These are phyloP conservation scores for Oceanodroma tethys DNA, from an alignment of 2,113 vertebrate genomes.

Conservation along the genomic window DNA sequence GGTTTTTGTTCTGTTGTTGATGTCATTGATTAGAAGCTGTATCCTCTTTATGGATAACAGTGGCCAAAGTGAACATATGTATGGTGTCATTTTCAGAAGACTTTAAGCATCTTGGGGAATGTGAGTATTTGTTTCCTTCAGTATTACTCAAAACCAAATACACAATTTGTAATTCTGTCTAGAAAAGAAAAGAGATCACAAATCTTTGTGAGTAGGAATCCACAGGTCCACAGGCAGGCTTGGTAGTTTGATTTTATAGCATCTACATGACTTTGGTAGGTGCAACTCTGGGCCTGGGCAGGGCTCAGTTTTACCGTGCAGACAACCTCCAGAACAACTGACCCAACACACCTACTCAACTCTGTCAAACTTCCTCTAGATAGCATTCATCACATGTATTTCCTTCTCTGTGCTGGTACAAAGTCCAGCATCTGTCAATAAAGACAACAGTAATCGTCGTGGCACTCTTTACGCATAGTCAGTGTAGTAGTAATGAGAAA, in stretches of 20 bases:
- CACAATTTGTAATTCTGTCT: background rate
- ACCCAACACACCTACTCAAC: background rate
- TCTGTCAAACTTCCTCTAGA: background rate
- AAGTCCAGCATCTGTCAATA: background rate
- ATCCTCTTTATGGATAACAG: background rate
- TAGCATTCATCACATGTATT: background rate
- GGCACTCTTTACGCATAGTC: background rate
- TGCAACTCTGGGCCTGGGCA: background rate
- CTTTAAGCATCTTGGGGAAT: background rate
- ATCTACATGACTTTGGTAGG: background rate
- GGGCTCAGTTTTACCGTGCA: background rate
- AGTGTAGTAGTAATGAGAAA: background rate
- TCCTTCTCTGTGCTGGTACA: background rate
- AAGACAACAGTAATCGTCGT: background rate
- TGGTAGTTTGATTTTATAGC: background rate
- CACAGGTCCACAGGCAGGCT: background rate
- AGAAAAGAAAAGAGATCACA: background rate
- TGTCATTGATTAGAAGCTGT: background rate
- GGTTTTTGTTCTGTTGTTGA: background rate
- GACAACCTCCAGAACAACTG: background rate
- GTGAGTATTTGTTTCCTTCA: background rate
- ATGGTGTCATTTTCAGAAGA: background rate
- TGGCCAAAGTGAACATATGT: background rate
- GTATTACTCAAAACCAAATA: background rate
- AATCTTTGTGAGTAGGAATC: background rate